Evolutionary conservation across 2,888 invertebrate species (phyloP), one percentile per base, ranked within the genome.

Genomic region (Plusia festucae): DNA sequence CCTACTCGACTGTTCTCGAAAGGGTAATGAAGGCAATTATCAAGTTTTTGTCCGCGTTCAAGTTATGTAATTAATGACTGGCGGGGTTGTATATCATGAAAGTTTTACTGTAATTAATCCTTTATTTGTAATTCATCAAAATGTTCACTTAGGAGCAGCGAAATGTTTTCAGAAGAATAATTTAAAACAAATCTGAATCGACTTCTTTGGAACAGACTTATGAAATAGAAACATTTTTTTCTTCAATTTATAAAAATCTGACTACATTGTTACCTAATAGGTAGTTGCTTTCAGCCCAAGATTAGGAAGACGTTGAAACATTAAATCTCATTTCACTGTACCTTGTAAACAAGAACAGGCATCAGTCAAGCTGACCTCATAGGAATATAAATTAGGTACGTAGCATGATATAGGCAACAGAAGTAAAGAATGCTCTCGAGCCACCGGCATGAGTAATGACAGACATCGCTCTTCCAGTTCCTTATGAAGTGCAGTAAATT

Each of bases 401-500:
- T 68, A 76, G 52, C 66, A 73, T 69, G 72, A 73, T 70, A 66
- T 63, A 69, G 71, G 76, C 78, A 68, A 67, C 72, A 71, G 56
- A 86, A 85, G 86, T 84, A 89, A 90, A 88, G 88, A 91, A 88
- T 89, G 83, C 87, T 84, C 87, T 87, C 84, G 73, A 83, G 85
- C 84, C 87, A 85, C 83, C 87, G 82, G 79, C 85, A 84, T 92
- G 93, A 93, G 85, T 92, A 91, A 93, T 93, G 88, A 77, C 76
- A 75, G 84, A 83, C 87, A 91, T 93, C 90, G 82, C 85, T 93
- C 91, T 88, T 79, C 76, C 76, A 80, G 85, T 84, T 90, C 87
- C 90, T 91, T 91, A 92, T 92, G 91, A 92, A 92, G 90, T 89
- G 87, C 86, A 90, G 86, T 93, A 90, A 89, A 91, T 92, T 88